A percentile compares a stretch with the other conserved stretches of the same genome.
Conservation (phyloP, 2,113 vertebrate genomes). For the Chunga burmeisteri region DNA sequence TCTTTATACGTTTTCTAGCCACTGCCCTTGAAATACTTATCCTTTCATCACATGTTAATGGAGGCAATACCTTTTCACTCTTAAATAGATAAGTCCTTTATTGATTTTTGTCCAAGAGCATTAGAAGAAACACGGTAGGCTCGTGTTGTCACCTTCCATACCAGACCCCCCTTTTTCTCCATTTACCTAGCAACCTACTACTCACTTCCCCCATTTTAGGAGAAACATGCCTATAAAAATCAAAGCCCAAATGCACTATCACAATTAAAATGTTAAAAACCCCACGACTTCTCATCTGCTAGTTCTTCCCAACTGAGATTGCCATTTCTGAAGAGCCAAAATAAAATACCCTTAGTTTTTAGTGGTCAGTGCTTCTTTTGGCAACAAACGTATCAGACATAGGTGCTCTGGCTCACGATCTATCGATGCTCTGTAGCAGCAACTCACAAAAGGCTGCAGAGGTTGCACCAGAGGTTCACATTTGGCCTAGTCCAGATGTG, state of each 20-base stretch:
- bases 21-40: neutral
- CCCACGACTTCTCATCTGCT: neutral
- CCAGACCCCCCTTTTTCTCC: neutral
- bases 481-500: neutral
- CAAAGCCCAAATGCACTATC: neutral
- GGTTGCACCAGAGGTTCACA: neutral
- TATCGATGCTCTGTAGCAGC: neutral
- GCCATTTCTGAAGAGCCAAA: neutral
- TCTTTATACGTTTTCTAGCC: neutral
- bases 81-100: neutral
- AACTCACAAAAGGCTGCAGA: neutral
- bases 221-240: neutral
- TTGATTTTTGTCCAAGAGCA: neutral
- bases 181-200: neutral
- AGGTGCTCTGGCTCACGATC: neutral
- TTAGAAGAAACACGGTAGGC: neutral
- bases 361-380: neutral
- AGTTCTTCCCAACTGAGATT: neutral
- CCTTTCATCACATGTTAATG: neutral
- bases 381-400: neutral
- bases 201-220: neutral
- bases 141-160: neutral
- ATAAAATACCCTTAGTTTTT: neutral
- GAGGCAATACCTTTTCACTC: neutral
- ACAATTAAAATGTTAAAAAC: neutral